Percentiles rank a stretch among this genome's conserved stretches.
These are phyloP conservation scores for Heliconius aoede DNA, from an alignment of 2,888 invertebrate genomes.

Conservation along the genomic window DNA sequence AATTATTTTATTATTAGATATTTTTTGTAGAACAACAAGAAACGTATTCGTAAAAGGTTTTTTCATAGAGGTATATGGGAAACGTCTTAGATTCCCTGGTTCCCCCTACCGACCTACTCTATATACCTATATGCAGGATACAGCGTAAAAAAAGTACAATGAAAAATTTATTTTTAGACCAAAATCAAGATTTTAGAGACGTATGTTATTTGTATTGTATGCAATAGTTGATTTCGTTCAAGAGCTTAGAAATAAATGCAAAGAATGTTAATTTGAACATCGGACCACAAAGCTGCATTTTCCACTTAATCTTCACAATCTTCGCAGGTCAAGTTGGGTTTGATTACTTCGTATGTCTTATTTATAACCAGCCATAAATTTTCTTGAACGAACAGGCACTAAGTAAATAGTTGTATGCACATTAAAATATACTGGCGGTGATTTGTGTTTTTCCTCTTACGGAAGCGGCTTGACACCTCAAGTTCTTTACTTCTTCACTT, in stretches of 20 bases:
- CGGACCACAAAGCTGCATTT: too few relatives aligned
- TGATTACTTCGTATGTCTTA: constrained; percentile 27
- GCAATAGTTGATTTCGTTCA: background rate
- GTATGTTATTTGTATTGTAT: background rate
- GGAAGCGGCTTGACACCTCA: constrained; percentile 41
- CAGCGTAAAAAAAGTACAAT: too few relatives aligned
- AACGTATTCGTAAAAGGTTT: background rate
- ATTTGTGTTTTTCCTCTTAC: constrained; percentile 40
- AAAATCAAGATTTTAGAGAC: background rate
- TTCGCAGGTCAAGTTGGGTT: background rate
- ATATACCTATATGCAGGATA: too few relatives aligned
- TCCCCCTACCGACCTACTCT: too few relatives aligned
- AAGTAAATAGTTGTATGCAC: constrained; percentile 35
- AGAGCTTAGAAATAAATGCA: background rate
- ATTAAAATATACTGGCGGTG: constrained; percentile 40
- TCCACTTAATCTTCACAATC: too few relatives aligned
- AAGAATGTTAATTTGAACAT: too few relatives aligned
- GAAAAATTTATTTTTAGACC: background rate
- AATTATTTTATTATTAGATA: background rate
- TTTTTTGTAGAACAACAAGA: background rate
- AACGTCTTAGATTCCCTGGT: too few relatives aligned
- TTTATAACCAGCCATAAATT: constrained; percentile 36
- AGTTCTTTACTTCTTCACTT: constrained; percentile 33
- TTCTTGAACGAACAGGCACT: constrained; percentile 32
- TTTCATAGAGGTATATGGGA: background rate